A percentile compares a stretch with the other conserved stretches of the same genome.
Evolutionary conservation across 2,888 invertebrate species (phyloP).

Genomic region (Protodeltote pygarga): DNA sequence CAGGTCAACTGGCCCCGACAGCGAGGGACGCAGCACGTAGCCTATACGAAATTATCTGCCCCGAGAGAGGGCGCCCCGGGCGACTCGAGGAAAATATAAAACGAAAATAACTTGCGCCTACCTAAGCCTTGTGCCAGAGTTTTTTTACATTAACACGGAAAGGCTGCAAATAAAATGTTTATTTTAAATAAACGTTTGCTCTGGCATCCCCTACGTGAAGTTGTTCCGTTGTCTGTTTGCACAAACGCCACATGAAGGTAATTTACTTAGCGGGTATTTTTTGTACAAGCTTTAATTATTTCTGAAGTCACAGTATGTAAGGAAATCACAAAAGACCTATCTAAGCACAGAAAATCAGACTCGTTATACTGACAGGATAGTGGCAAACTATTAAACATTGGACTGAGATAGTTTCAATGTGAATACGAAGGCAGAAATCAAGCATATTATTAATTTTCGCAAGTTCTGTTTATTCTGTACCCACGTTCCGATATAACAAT

Average conservation of each 20-base stretch:
- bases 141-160: conserved; percentile 70
- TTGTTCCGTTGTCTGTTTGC: conserved; percentile 49
- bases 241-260: conserved; percentile 46
- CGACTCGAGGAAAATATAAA: conserved; percentile 76
- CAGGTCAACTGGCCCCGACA: conserved; percentile 68
- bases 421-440: conserved; percentile 41
- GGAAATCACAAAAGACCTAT: conserved; percentile 37
- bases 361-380: conserved; percentile 35
- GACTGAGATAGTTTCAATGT: conserved; percentile 19
- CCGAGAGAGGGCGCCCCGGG: conserved; percentile 69
- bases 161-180: conserved; percentile 69
- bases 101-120: conserved; percentile 78
- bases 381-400: conserved; percentile 27
- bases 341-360: conserved; percentile 30
- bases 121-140: conserved; percentile 67
- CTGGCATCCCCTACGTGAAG: conserved; percentile 54
- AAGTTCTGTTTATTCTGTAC: conserved; percentile 53
- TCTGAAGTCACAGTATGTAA: conserved; percentile 30
- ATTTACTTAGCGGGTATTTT: conserved; percentile 47
- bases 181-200: conserved; percentile 64
- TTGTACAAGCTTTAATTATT: conserved; percentile 50
- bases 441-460: conserved; percentile 57
- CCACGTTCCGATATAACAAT: conserved; percentile 55
- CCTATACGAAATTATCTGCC: conserved; percentile 77
- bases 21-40: conserved; percentile 74